These are phyloP conservation scores for Biston stratarius DNA, from an alignment of 2,888 invertebrate species.

Conservation along the genomic window DNA sequence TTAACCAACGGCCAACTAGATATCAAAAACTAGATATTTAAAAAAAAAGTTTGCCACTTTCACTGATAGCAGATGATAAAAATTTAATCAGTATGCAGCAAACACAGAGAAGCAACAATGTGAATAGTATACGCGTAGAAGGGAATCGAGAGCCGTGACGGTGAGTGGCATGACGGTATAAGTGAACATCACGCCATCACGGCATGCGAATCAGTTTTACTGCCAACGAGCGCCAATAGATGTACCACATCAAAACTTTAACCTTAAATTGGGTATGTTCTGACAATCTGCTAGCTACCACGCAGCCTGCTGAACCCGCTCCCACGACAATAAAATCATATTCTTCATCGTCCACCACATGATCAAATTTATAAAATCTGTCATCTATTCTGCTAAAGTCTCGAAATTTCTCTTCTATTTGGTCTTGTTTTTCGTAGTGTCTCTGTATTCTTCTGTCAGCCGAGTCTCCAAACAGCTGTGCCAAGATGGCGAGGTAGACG, in stretches of 20 bases:
- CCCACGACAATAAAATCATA: slow-evolving; percentile 74
- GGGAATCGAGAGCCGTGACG: no score
- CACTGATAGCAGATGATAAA: no score
- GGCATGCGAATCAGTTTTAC: no score
- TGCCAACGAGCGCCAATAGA: background rate
- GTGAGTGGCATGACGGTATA: no score
- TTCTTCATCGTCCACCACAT: slow-evolving; percentile 43
- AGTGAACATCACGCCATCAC: no score
- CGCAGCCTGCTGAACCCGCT: slow-evolving; percentile 70
- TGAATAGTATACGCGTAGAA: no score
- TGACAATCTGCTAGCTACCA: slow-evolving; percentile 67
- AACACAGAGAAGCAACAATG: no score
- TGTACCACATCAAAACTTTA: background rate
- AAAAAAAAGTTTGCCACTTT: no score
- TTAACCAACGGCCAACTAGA: no score
- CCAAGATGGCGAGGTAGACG: slow-evolving; percentile 61
- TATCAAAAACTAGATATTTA: no score
- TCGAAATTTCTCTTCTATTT: slow-evolving; percentile 4
- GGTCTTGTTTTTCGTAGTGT: slow-evolving; percentile 10
- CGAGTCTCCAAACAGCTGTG: slow-evolving; percentile 62
- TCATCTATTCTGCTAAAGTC: background rate
- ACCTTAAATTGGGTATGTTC: slow-evolving; percentile 64
- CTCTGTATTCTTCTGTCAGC: slow-evolving; percentile 49
- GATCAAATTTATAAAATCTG: slow-evolving; percentile 7
- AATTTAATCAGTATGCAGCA: no score